Conservation (phyloP, 2,888 invertebrate genomes). For the Cosmopolites sordidus region DNA sequence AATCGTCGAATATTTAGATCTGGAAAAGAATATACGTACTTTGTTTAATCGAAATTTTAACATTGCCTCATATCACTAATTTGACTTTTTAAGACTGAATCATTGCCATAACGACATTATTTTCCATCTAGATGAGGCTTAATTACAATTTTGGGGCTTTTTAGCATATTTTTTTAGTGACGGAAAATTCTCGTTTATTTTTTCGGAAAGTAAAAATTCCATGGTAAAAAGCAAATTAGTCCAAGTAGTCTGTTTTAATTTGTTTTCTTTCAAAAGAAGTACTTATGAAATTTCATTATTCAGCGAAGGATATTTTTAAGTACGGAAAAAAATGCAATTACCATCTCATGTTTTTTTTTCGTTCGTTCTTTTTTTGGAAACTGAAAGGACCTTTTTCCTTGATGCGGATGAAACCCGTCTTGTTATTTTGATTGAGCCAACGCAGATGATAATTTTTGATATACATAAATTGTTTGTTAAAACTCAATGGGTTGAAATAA, state of each 20-base stretch:
- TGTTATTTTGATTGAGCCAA: too few species aligned
- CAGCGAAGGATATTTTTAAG: background rate
- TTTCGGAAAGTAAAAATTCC: background rate
- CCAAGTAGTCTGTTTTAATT: slow-evolving; percentile 2
- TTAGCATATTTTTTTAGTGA: background rate
- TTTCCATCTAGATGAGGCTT: background rate
- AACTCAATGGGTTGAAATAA: too few species aligned
- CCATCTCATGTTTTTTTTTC: background rate
- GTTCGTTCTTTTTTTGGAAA: too few species aligned
- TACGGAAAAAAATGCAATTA: background rate
- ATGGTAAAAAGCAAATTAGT: background rate
- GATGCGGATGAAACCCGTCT: too few species aligned
- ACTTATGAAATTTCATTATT: background rate
- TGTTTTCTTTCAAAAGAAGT: slow-evolving; percentile 1
- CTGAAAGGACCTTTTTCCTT: too few species aligned
- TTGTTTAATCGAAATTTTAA: too few species aligned
- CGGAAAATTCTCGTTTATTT: background rate
- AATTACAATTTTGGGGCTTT: background rate
- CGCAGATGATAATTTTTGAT: too few species aligned
- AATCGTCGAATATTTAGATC: too few species aligned
- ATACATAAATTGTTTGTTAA: too few species aligned
- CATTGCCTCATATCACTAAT: too few species aligned
- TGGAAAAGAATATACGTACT: too few species aligned
- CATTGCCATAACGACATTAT: background rate
- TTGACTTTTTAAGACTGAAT: too few species aligned